These are phyloP conservation scores for Yponomeuta plumbellus DNA, from an alignment of 2,888 invertebrate species.

Conservation along the genomic window DNA sequence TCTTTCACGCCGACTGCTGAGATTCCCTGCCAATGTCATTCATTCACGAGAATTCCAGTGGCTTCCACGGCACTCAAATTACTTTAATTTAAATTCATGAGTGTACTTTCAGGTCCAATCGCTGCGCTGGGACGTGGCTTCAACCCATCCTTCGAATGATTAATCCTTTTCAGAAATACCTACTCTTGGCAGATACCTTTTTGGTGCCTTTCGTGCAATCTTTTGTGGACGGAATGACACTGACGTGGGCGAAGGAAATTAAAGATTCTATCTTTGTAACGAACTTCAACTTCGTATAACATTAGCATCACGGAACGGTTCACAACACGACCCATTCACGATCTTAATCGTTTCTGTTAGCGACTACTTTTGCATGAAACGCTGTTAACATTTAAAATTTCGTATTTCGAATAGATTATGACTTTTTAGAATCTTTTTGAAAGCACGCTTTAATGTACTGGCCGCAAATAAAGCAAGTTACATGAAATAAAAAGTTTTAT, in stretches of 20 bases:
- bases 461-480: background rate
- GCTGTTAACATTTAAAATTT: background rate
- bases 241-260: conserved; percentile 57
- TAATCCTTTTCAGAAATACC: conserved; percentile 5
- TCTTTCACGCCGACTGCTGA: too few species aligned
- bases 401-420: conserved; percentile 3
- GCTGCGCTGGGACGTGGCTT: background rate
- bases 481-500: background rate
- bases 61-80: background rate
- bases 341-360: conserved; percentile 12
- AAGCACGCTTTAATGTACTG: background rate
- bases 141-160: background rate
- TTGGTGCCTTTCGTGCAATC: conserved; percentile 13
- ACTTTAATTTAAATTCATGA: conserved; percentile 1
- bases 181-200: conserved; percentile 6
- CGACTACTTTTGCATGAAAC: background rate
- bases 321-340: conserved; percentile 7
- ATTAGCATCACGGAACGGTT: background rate
- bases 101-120: background rate
- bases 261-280: conserved; percentile 67
- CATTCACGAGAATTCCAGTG: too few species aligned
- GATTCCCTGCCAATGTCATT: too few species aligned
- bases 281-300: conserved; percentile 45
- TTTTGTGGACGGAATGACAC: conserved; percentile 36
- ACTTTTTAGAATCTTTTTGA: background rate